Evolutionary conservation across 35 echinoderm and acorn worm species (phyloP).

Genomic region (Lytechinus variegatus): DNA sequence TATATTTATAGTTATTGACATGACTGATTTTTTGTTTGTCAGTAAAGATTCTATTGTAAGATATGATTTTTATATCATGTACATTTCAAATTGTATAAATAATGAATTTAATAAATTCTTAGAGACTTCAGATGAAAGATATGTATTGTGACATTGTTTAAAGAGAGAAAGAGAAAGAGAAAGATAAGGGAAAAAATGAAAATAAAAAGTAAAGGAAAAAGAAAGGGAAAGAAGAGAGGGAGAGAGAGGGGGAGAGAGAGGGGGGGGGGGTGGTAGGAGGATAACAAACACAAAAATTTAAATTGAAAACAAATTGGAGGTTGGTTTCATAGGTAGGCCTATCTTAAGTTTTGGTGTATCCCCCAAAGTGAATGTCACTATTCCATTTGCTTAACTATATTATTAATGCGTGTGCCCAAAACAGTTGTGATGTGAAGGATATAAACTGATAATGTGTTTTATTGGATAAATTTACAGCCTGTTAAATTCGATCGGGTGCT

Average conservation of each 20-base stretch:
- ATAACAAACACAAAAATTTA: background rate
- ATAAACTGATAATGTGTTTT: no score
- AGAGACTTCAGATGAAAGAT: background rate
- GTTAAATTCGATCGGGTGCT: no score
- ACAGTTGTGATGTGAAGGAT: no score
- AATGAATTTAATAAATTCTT: constrained; percentile 21
- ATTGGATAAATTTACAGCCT: no score
- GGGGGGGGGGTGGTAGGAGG: background rate
- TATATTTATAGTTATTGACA: no score
- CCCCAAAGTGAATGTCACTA: no score
- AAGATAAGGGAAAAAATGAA: background rate
- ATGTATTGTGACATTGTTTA: background rate
- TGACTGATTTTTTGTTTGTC: background rate
- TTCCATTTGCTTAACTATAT: no score
- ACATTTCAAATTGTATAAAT: background rate
- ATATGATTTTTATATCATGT: constrained; percentile 16
- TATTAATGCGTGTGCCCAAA: no score
- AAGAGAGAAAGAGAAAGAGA: background rate
- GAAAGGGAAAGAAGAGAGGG: background rate
- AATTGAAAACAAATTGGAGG: no score
- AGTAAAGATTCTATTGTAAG: background rate
- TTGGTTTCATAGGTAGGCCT: no score
- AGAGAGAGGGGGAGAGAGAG: no score
- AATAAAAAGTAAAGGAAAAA: background rate
- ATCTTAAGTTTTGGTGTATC: no score